A percentile compares a stretch with the other conserved stretches of the same genome.
Conservation (phyloP, 2,797 vertebrate species). For the Acestrorhynchus altus region DNA sequence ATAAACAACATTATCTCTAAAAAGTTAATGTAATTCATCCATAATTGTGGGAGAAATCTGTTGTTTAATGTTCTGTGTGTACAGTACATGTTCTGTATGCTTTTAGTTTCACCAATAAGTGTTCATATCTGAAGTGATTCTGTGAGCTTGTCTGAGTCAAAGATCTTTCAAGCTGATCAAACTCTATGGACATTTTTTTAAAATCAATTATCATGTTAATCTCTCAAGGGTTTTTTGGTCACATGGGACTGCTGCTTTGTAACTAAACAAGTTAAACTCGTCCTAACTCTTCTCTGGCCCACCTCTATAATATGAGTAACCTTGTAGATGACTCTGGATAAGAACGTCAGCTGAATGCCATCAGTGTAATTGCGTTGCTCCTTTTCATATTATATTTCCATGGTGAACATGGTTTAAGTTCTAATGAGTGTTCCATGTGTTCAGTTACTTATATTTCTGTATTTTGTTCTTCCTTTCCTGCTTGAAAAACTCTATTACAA, state of each 20-base stretch:
- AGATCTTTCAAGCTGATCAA: background rate
- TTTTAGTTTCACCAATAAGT: background rate
- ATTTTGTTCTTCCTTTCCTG: background rate
- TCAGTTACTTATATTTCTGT: constrained; percentile 14
- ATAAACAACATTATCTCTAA: background rate
- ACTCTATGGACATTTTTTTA: background rate
- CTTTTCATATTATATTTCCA: background rate
- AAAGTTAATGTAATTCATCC: background rate
- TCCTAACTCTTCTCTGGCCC: too few relatives aligned
- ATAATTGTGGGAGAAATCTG: background rate
- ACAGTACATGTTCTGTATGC: background rate
- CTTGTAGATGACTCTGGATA: too few relatives aligned
- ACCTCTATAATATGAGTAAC: too few relatives aligned
- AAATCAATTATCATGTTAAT: too few relatives aligned
- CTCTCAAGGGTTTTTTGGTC: too few relatives aligned
- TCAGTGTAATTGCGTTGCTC: too few relatives aligned
- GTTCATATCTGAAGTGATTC: background rate
- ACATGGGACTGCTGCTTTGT: too few relatives aligned
- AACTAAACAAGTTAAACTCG: too few relatives aligned
- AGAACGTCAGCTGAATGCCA: too few relatives aligned
- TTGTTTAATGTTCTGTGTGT: background rate
- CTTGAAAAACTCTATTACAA: too few relatives aligned
- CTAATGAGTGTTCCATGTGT: background rate
- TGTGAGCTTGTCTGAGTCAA: background rate
- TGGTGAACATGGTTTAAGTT: background rate